Evolutionary conservation across 1,140 invertebrate species (phyloP).

Genomic region (Heliconius hermathena): DNA sequence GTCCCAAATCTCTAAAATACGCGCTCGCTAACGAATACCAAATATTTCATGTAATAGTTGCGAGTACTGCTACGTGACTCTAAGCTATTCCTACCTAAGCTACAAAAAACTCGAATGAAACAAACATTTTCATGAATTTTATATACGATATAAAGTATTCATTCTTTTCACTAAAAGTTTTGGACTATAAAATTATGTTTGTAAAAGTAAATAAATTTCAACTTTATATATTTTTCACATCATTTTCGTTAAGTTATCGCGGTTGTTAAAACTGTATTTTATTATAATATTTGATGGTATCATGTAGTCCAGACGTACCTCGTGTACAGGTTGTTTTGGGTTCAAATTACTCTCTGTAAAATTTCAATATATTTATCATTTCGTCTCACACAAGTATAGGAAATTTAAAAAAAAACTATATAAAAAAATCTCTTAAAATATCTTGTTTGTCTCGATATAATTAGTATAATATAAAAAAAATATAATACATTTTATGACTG

Average conservation of each 20-base stretch:
- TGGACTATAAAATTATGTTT: slow-evolving; percentile 1
- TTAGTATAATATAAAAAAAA: too few species aligned
- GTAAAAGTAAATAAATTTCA: background rate
- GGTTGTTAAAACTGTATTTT: background rate
- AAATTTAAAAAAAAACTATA: too few species aligned
- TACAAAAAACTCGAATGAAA: slow-evolving; percentile 18
- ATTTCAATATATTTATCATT: too few species aligned
- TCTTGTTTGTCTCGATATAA: too few species aligned
- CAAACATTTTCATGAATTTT: slow-evolving; percentile 26
- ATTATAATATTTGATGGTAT: background rate
- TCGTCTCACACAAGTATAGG: too few species aligned
- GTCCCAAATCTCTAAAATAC: background rate
- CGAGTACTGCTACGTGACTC: slow-evolving; percentile 17
- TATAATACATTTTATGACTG: too few species aligned
- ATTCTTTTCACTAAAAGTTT: background rate
- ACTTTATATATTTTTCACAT: background rate
- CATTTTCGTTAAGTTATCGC: background rate
- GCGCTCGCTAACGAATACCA: background rate
- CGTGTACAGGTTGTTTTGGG: background rate
- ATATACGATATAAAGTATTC: slow-evolving; percentile 22
- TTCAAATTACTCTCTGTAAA: too few species aligned
- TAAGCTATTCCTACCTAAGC: background rate
- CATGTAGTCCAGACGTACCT: background rate
- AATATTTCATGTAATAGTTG: slow-evolving; percentile 3
- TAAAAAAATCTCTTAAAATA: too few species aligned